A percentile compares a stretch with the other conserved stretches of the same genome.
These are phyloP conservation scores for Glyptemys insculpta DNA, from an alignment of 2,797 vertebrate genomes.

Conservation along the genomic window DNA sequence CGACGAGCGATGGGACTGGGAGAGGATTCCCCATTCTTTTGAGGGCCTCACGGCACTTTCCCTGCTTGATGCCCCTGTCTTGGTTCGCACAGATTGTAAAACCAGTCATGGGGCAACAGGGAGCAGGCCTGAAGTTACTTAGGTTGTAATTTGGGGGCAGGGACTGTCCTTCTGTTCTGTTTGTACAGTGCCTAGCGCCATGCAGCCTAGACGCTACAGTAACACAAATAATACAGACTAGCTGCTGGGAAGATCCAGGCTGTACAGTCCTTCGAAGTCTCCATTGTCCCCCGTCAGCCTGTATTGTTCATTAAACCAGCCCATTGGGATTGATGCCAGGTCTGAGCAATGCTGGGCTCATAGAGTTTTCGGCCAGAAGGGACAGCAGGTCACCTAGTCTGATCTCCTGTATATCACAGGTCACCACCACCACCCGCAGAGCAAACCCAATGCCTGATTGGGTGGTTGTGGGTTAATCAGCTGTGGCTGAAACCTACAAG, in stretches of 20 bases:
- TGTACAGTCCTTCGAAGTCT: background rate
- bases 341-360: background rate
- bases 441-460: background rate
- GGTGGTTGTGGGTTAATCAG: background rate
- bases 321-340: background rate
- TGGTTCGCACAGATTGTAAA: background rate
- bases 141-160: background rate
- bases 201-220: background rate
- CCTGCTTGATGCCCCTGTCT: background rate
- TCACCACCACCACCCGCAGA: background rate
- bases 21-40: background rate
- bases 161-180: background rate
- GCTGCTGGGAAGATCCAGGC: background rate
- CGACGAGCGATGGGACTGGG: background rate
- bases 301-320: fast-evolving
- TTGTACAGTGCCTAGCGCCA: background rate
- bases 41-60: background rate
- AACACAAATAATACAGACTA: background rate
- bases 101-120: background rate
- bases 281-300: fast-evolving
- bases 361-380: background rate
- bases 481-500: background rate
- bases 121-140: background rate
- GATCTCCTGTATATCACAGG: background rate
- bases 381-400: background rate